Percentiles rank a stretch among this genome's conserved stretches.
Conservation (phyloP, 2,113 vertebrate genomes). For the Crotalus tigris region DNA sequence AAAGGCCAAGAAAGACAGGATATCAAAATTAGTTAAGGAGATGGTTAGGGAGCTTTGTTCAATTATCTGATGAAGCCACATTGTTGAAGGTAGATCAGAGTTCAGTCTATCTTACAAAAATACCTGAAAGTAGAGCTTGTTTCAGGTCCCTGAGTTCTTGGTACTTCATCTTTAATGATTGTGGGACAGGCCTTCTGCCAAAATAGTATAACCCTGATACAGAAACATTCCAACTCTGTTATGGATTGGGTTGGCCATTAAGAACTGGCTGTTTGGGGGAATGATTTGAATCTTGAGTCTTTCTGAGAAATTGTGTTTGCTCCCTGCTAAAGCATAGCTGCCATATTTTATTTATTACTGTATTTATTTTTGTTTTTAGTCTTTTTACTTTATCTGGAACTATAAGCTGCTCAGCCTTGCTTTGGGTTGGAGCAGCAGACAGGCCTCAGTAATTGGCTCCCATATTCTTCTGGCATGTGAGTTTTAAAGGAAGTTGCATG, state of each 20-base stretch:
- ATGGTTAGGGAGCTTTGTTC: not conserved
- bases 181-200: no score
- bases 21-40: not conserved
- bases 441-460: no score
- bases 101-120: not conserved
- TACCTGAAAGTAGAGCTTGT: not conserved
- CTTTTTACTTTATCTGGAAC: not conserved
- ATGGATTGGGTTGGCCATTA: not conserved
- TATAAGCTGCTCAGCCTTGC: not conserved
- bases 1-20: not conserved
- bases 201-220: not conserved
- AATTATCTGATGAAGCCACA: not conserved
- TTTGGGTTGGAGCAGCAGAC: not conserved
- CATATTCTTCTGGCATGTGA: not conserved
- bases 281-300: not conserved
- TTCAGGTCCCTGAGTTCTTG: not conserved
- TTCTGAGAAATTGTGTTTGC: not conserved
- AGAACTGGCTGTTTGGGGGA: not conserved
- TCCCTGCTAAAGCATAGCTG: not conserved
- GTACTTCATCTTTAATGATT: not conserved
- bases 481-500: not conserved
- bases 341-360: not conserved
- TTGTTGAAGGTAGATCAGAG: not conserved
- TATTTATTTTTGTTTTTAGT: not conserved
- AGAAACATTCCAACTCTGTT: not conserved